Base-by-base conservation (phyloP, 37 sponge, comb jelly and placozoan genomes). In the Cliona cf. orientalis region DNA sequence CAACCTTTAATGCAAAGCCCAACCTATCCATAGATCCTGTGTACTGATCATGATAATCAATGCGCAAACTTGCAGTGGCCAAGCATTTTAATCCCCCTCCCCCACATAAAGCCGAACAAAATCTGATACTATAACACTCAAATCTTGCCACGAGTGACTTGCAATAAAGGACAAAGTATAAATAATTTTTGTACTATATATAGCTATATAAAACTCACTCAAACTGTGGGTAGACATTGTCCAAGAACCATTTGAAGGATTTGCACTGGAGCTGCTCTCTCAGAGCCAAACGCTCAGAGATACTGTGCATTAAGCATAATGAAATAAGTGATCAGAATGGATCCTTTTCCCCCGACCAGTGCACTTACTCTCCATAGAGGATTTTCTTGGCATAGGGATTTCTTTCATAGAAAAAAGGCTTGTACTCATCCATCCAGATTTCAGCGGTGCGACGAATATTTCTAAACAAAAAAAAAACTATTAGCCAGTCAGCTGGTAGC, bases 351-450 rank as follows among this genome's bases (percentile, higher is more conserved):
- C 55, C 3, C 3, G 43, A 22, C 37, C 21, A 11, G n/a, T 9
- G 11, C 5, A 82, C 89, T 82, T 49, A 88, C 89, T 88, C 75
- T 46, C 89, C 95, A 69, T 70, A 76, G 33, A 57, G 78, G 1
- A 77, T 49, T 3, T 42, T 68, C 25, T 40, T 75, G 22, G 82
- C 58, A 58, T 58, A 79, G 1, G 91, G 82, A 21, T 80, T 83
- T 33, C 36, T 32, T 66, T 80, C 75, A 81, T 94, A 94, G 81
- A 73, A 94, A 22, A 79, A 77, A 1, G 72, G 80, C 83, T 88
- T 91, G 76, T 95, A 91, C 5, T 85, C 81, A 38, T 91, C 96
- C 84, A 95, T 19, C 96, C 96, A 95, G 0, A 95, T 93, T 79
- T 95, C 95, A 46, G 85, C 95, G 26, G 85, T 69, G 28, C 95